Base-by-base conservation (phyloP, 2,888 invertebrate genomes). In the Lymantria dispar region DNA sequence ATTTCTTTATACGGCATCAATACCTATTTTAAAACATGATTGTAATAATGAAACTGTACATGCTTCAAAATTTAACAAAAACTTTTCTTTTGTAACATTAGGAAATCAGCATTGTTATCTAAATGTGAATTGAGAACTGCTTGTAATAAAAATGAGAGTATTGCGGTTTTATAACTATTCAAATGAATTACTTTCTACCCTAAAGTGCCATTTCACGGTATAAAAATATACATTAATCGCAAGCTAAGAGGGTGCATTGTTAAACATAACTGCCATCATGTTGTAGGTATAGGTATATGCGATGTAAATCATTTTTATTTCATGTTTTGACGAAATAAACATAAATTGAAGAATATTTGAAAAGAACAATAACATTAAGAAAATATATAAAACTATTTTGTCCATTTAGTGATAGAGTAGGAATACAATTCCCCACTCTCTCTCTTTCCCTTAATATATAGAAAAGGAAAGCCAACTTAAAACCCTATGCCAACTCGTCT, bases 151-250 rank as follows among this genome's bases (percentile, higher is more conserved):
- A 38, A 38, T 38, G 38, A 10, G 8, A 58, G 60, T 54, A 71
- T 70, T 71, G 72, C 63, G 67, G 62, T 72, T 75, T 76, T 60
- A 64, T 63, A 40, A 40, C 15, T 40, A 40, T 40, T 14, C 14
- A 40, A 40, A 40, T 40, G 40, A 40, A 40, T 40, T 40, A 15
- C 40, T 14, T 40, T 14, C 40, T 40, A 14, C 40, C 40, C 40
- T 9, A 40, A 40, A 40, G 14, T 40, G 40, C 40, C 10, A 72
- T 74, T 75, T 68, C 71, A 74, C 68, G 62, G 73, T 73, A 78
- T 81, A 74, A 77, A 75, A 76, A 75, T 72, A 76, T 70, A 73
- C 76, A 83, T 82, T 75, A 80, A 78, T 82, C 78, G 78, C 58
- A 65, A 60, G 37, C 49, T 56, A 46, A 59, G 67, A 64, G 74